Conservation (phyloP, 2,888 invertebrate species). For the Pomacea canaliculata region DNA sequence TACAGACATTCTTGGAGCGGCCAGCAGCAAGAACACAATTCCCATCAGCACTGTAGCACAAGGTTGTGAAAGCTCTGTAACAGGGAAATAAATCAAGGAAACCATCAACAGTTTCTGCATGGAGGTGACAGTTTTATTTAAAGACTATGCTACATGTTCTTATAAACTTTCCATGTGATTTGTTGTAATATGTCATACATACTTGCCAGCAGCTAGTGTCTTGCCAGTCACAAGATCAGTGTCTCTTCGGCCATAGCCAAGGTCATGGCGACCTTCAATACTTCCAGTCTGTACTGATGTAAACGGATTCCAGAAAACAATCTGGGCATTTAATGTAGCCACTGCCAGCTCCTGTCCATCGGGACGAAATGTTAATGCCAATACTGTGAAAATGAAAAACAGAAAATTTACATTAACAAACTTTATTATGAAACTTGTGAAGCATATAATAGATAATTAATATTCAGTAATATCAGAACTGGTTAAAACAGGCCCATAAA, state of each 20-base stretch:
- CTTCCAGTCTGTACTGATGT: constrained; percentile 75
- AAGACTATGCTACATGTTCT: no score
- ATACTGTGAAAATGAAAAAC: constrained; percentile 71
- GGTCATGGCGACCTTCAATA: constrained; percentile 90
- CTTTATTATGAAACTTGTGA: not conserved
- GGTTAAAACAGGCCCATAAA: no score
- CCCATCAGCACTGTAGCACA: constrained; percentile 96
- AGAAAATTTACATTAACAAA: not conserved
- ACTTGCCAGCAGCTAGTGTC: constrained; percentile 78
- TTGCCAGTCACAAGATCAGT: constrained; percentile 89
- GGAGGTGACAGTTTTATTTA: no score
- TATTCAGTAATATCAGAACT: not conserved
- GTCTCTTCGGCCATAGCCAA: constrained; percentile 86
- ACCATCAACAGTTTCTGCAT: not conserved
- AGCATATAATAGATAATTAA: not conserved
- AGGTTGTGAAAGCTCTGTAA: constrained; percentile 87
- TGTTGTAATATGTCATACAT: no score
- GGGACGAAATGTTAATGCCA: constrained; percentile 88
- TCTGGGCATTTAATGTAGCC: constrained; percentile 79
- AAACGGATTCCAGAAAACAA: constrained; percentile 63
- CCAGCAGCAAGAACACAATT: constrained; percentile 91
- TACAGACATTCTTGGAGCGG: constrained; percentile 92
- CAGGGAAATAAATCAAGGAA: constrained; percentile 28
- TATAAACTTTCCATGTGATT: no score
- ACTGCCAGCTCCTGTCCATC: constrained; percentile 94